phyloP scores from a whole-genome alignment of 2,797 vertebrate species.

The Numenius phaeopus region DNA sequence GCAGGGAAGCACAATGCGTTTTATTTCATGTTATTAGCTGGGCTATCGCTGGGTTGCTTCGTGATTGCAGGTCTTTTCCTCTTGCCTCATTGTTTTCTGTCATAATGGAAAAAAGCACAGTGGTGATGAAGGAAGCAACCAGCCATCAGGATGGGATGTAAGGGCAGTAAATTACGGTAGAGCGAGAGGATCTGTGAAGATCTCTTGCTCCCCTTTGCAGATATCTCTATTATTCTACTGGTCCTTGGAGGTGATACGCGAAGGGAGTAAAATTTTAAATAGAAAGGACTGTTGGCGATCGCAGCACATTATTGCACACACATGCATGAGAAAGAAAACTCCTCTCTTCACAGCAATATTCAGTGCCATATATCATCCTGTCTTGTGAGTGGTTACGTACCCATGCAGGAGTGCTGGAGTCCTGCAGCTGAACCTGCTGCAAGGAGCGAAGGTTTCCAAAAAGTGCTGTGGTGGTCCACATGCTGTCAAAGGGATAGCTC shows the following conservation, averaged over 20 bases:
- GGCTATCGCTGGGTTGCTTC: constrained; percentile 57
- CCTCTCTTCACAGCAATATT: background rate
- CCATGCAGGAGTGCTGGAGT: background rate
- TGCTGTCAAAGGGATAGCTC: background rate
- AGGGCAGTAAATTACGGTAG: constrained; percentile 17
- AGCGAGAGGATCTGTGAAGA: constrained; percentile 18
- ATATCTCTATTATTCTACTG: constrained; percentile 48
- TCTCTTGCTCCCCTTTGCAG: constrained; percentile 2
- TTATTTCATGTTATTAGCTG: constrained; percentile 69
- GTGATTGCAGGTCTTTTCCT: constrained; percentile 72
- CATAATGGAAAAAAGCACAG: constrained; percentile 57
- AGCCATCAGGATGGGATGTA: constrained; percentile 22
- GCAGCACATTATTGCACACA: background rate
- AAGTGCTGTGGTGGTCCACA: background rate
- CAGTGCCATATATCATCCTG: background rate
- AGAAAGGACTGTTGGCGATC: background rate
- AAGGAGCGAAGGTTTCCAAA: background rate
- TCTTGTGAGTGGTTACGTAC: background rate
- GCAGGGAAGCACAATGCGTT: constrained; percentile 65
- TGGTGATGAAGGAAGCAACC: constrained; percentile 45
- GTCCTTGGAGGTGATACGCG: background rate
- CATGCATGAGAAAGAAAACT: background rate
- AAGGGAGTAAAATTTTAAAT: background rate
- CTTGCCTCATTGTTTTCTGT: constrained; percentile 64
- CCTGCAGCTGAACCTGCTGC: background rate